Conservation (phyloP, 2,797 vertebrate species). For the Thamnophis elegans region DNA sequence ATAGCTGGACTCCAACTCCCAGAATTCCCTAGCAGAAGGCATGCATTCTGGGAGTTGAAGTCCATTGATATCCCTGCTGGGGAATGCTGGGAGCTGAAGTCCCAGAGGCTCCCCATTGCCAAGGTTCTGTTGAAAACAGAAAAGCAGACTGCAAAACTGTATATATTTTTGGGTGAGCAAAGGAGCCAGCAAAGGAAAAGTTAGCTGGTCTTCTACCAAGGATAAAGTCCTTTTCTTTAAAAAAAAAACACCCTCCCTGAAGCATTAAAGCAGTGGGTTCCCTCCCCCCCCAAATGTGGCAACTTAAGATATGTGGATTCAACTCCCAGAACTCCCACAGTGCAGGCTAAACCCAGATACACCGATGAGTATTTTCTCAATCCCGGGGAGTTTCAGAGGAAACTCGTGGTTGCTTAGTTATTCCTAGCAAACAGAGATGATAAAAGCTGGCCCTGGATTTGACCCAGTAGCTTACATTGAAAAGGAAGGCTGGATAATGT, state of each 20-base stretch:
- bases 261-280: neutral
- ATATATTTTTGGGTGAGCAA: too few relatives aligned
- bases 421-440: neutral
- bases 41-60: too few relatives aligned
- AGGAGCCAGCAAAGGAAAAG: neutral
- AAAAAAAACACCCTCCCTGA: neutral
- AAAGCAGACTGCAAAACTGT: too few relatives aligned
- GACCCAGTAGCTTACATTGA: neutral
- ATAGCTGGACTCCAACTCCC: too few relatives aligned
- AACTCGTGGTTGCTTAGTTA: neutral
- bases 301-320: neutral
- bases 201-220: neutral
- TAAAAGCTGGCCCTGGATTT: neutral
- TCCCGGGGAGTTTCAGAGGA: neutral
- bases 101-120: too few relatives aligned
- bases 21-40: too few relatives aligned
- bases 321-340: neutral
- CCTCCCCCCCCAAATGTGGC: neutral
- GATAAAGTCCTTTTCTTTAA: neutral
- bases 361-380: neutral
- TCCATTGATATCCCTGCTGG: too few relatives aligned
- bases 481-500: constrained; percentile 56
- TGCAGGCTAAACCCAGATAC: neutral
- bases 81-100: too few relatives aligned
- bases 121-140: too few relatives aligned